These are phyloP conservation scores for Euzophera pinguis DNA, from an alignment of 2,888 invertebrate species.

Conservation along the genomic window DNA sequence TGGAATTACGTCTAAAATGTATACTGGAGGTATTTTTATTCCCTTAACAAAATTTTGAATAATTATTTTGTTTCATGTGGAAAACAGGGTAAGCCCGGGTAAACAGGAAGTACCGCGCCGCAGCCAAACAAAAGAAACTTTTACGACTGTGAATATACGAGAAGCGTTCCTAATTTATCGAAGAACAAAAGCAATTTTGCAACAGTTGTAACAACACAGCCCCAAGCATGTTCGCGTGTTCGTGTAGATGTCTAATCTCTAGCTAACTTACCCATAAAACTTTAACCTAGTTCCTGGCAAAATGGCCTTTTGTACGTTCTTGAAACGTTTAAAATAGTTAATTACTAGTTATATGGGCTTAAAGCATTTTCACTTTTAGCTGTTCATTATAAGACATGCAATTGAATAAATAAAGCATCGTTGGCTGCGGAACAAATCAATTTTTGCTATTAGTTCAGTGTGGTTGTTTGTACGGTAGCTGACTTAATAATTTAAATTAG, in stretches of 20 bases:
- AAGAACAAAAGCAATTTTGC: conserved; percentile 62
- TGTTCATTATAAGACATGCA: not conserved
- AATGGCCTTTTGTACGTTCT: conserved; percentile 39
- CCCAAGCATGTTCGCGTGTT: conserved; percentile 38
- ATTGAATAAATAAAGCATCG: not conserved
- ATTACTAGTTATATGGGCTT: conserved; percentile 9
- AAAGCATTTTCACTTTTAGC: conserved; percentile 5
- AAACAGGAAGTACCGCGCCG: conserved; percentile 37
- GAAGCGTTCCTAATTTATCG: conserved; percentile 54
- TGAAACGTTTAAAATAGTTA: conserved; percentile 32
- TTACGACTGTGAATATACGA: conserved; percentile 34
- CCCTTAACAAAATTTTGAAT: conserved; percentile 20
- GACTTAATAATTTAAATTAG: not conserved
- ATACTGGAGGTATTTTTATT: conserved; percentile 7
- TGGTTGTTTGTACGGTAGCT: not conserved
- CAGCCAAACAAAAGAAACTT: conserved; percentile 38
- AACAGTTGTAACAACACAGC: conserved; percentile 44
- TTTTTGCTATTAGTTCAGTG: no score
- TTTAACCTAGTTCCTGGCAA: conserved; percentile 48
- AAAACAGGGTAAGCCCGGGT: conserved; percentile 24
- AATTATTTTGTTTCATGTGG: conserved; percentile 23
- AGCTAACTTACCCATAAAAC: conserved; percentile 48
- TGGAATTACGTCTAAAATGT: not conserved
- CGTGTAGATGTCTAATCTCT: conserved; percentile 55
- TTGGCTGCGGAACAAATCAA: not conserved